phyloP scores from a whole-genome alignment of 1,140 invertebrate species.

The Drosophila kikkawai region DNA sequence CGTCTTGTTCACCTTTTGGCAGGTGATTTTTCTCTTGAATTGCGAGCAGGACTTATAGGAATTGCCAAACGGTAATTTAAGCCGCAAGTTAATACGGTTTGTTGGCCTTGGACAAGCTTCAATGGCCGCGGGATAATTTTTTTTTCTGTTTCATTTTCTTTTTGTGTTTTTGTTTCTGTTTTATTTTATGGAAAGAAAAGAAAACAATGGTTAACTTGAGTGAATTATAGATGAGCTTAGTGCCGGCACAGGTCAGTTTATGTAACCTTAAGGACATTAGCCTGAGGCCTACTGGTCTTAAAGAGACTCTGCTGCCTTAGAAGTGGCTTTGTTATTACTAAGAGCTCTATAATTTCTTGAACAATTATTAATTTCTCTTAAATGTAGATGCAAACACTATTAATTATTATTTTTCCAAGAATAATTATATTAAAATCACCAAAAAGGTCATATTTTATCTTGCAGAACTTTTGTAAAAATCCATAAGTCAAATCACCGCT shows the following conservation, averaged over 20 bases:
- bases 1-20: neutral
- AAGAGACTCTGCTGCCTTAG: neutral
- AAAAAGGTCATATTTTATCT: neutral
- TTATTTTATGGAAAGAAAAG: neutral
- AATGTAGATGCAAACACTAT: neutral
- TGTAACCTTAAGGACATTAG: neutral
- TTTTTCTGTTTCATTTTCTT: neutral
- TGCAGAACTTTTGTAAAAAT: neutral
- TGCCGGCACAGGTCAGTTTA: neutral
- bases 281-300: neutral
- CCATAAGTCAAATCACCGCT: conserved; percentile 18
- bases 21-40: conserved; percentile 28
- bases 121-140: neutral
- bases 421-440: neutral
- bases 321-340: neutral
- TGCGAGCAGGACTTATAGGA: conserved; percentile 8
- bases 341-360: too few relatives aligned
- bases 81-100: conserved; percentile 17
- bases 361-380: accelerated
- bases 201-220: neutral
- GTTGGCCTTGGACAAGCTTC: neutral
- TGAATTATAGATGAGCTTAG: conserved; percentile 8
- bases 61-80: conserved; percentile 31
- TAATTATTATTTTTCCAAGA: neutral
- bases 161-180: neutral